Conservation (phyloP, 1,140 invertebrate species). For the Eriocheir sinensis region DNA sequence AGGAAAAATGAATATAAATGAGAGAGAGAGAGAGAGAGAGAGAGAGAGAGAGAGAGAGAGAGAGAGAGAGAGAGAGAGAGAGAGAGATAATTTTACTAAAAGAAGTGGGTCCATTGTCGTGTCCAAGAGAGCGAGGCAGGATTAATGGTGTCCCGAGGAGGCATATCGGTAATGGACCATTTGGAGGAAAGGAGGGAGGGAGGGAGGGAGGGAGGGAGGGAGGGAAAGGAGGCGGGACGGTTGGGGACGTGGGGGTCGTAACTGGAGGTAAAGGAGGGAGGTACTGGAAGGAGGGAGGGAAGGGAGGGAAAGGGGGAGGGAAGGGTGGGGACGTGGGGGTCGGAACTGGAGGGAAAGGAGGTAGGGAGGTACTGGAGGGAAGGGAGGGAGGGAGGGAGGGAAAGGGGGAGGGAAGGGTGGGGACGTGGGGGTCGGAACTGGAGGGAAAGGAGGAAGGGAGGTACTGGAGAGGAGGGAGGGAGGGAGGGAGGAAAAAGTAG, state of each 20-base stretch:
- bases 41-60: not conserved
- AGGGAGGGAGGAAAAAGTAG: no score
- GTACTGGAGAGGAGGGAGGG: no score
- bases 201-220: not conserved
- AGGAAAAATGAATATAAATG: no score
- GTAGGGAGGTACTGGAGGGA: not conserved
- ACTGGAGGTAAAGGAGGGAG: no score
- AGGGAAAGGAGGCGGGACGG: no score
- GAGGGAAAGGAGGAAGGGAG: no score
- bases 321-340: not conserved
- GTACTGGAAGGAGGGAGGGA: not conserved
- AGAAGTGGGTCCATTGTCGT: not conserved
- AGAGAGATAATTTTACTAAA: not conserved
- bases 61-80: not conserved
- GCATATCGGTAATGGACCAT: slow-evolving; percentile 3
- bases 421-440: not conserved
- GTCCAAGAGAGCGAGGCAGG: not conserved
- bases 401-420: not conserved
- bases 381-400: not conserved
- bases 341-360: not conserved
- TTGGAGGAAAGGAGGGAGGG: not conserved
- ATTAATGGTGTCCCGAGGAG: not conserved
- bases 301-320: not conserved
- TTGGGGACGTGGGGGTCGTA: no score
- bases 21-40: slow-evolving; percentile 18